Conservation (phyloP, 2,888 invertebrate species). For the Agelastica alni region DNA sequence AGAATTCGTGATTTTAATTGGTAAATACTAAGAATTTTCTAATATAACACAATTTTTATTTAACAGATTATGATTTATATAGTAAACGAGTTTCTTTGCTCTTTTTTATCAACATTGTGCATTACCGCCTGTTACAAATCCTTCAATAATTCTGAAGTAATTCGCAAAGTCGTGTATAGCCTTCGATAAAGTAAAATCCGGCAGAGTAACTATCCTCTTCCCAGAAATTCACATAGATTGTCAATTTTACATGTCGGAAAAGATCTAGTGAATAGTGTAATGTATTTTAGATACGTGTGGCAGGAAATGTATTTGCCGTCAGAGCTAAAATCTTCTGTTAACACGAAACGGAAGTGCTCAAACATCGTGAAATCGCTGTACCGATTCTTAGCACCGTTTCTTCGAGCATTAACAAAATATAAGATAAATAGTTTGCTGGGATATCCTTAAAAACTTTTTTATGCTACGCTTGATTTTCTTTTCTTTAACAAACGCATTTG, state of each 20-base stretch:
- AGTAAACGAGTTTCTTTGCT: no score
- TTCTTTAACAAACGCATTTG: no score
- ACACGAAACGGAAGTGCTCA: conserved; percentile 39
- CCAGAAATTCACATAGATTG: conserved; percentile 23
- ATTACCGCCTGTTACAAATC: neutral
- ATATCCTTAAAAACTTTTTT: no score
- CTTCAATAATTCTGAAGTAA: neutral
- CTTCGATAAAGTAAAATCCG: conserved; percentile 14
- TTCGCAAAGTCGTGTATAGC: neutral
- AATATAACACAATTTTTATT: no score
- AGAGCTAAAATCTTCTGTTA: conserved; percentile 39
- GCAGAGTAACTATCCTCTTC: conserved; percentile 5
- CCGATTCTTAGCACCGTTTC: conserved; percentile 27
- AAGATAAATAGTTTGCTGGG: neutral
- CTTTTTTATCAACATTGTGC: no score
- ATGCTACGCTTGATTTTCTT: no score
- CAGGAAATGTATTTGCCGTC: conserved; percentile 39
- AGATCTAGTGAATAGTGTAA: conserved; percentile 31
- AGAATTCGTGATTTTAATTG: no score
- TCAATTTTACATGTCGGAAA: conserved; percentile 31
- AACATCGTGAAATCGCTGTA: conserved; percentile 30
- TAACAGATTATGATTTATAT: no score
- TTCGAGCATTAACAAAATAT: neutral
- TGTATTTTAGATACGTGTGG: conserved; percentile 40
- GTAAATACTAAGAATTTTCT: no score